Conservation (phyloP, 2,888 invertebrate species). For the Mantis religiosa region DNA sequence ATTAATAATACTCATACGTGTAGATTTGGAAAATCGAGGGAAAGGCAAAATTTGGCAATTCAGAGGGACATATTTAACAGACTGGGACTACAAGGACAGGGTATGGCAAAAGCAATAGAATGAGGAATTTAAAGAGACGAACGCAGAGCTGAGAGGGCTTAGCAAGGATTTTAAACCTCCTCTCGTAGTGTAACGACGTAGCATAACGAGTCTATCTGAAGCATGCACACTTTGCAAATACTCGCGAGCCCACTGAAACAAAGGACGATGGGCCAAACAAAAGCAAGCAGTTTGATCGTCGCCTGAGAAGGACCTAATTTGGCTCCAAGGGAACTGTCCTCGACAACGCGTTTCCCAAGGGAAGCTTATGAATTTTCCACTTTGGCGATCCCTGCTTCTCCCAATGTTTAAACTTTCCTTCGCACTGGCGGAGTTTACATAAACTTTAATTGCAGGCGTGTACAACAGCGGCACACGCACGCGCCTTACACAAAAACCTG, state of each 20-base stretch:
- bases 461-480: background rate
- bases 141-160: too few relatives aligned
- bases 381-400: background rate
- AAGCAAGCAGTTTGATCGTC: background rate
- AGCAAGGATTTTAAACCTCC: too few relatives aligned
- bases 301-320: background rate
- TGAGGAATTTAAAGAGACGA: too few relatives aligned
- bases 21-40: too few relatives aligned
- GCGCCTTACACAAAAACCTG: background rate
- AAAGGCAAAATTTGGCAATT: too few relatives aligned
- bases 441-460: background rate
- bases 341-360: background rate
- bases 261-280: background rate
- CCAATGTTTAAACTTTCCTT: background rate
- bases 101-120: too few relatives aligned
- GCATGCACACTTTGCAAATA: background rate
- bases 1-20: too few relatives aligned
- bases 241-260: background rate
- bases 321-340: background rate
- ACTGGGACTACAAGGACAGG: too few relatives aligned
- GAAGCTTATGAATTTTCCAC: background rate
- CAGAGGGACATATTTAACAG: too few relatives aligned
- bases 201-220: background rate
- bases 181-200: background rate
- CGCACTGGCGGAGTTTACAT: background rate